These are phyloP conservation scores for Picus viridis DNA, from an alignment of 2,797 vertebrate species.

Conservation along the genomic window DNA sequence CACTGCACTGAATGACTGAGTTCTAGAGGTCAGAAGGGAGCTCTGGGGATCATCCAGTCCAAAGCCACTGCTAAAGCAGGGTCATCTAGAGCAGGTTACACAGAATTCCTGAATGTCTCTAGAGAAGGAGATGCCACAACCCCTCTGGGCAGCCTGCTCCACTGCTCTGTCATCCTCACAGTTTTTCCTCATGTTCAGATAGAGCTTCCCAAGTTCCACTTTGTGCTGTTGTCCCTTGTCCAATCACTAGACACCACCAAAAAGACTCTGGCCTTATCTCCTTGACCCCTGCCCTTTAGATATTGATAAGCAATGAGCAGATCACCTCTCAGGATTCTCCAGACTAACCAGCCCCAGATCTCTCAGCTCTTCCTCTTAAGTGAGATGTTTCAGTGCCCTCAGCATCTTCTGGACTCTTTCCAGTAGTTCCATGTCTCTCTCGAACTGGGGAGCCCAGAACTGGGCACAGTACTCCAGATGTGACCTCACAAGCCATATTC, in stretches of 20 bases:
- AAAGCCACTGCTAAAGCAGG: neutral
- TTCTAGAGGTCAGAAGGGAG: neutral
- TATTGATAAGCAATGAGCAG: neutral
- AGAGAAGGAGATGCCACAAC: neutral
- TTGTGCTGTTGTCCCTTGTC: neutral
- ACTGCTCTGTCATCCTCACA: neutral
- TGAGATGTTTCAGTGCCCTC: neutral
- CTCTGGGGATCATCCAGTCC: neutral
- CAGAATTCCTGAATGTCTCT: too few species aligned
- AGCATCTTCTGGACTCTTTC: neutral
- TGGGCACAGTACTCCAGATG: neutral
- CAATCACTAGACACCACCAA: neutral
- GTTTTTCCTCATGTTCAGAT: neutral
- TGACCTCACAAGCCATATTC: neutral
- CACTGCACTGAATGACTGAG: neutral
- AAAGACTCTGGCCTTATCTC: neutral
- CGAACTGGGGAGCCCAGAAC: neutral
- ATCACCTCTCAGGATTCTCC: neutral
- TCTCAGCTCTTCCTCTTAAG: neutral
- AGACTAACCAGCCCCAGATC: neutral
- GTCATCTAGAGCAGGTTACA: neutral
- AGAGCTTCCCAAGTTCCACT: neutral
- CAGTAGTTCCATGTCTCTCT: neutral
- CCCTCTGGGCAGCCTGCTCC: neutral
- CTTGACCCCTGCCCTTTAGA: too few species aligned